Evolutionary conservation across 2,113 vertebrate species (phyloP).

Genomic region (Cephalopterus ornatus): DNA sequence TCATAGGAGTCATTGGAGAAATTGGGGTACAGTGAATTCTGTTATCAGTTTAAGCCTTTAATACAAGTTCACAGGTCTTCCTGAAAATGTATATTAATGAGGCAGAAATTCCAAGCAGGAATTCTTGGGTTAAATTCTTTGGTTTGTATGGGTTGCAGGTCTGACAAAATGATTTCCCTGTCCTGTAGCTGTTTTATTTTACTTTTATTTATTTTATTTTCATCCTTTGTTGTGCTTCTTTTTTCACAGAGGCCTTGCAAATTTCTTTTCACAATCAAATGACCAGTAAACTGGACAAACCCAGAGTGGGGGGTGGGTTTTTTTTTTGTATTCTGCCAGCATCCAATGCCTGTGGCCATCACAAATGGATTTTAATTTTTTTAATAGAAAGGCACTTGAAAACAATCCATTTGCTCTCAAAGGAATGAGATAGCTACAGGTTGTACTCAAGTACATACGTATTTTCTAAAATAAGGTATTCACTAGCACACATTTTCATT

Average conservation of each 20-base stretch:
- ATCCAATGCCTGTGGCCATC: neutral
- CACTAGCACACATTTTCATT: neutral
- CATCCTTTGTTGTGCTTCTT: neutral
- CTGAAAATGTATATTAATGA: neutral
- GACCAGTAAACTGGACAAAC: neutral
- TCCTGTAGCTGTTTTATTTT: neutral
- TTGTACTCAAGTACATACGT: neutral
- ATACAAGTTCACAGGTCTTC: neutral
- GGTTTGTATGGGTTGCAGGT: conserved; percentile 46
- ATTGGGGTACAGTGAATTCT: neutral
- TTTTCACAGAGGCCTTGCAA: neutral
- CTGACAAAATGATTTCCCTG: neutral
- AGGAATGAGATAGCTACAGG: neutral
- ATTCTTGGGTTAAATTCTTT: conserved; percentile 5
- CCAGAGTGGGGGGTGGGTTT: too few relatives aligned
- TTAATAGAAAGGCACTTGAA: neutral
- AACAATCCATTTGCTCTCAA: neutral
- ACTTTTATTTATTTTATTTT: neutral
- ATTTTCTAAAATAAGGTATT: neutral
- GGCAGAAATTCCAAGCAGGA: neutral
- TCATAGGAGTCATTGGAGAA: neutral
- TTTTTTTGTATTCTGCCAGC: neutral
- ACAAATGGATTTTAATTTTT: neutral
- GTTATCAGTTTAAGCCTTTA: neutral
- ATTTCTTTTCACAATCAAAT: neutral